Conservation (phyloP, 1,140 invertebrate genomes). For the Megathymus violae region DNA sequence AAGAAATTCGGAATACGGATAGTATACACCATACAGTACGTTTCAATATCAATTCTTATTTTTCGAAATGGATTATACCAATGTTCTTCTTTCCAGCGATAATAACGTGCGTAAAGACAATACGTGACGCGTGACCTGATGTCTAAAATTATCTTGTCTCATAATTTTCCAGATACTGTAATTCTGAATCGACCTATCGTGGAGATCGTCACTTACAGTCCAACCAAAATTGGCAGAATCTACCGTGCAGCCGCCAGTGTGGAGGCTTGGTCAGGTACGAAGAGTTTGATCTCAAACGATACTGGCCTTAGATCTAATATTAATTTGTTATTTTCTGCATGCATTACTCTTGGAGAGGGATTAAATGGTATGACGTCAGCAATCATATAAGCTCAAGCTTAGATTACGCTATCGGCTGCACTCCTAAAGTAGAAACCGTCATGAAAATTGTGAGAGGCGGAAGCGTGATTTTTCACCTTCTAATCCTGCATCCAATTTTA, state of each 20-base stretch:
- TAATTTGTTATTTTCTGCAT: slow-evolving; percentile 53
- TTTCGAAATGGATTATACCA: neutral
- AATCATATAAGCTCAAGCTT: too few relatives aligned
- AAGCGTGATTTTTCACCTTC: too few relatives aligned
- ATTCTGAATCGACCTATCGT: slow-evolving; percentile 26
- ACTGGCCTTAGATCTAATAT: slow-evolving; percentile 67
- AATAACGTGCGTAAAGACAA: neutral
- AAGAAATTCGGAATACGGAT: neutral
- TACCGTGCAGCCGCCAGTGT: slow-evolving; percentile 70
- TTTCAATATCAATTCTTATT: neutral
- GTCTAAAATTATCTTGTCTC: neutral
- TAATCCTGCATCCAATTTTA: too few relatives aligned
- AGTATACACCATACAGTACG: too few relatives aligned
- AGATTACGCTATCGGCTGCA: too few relatives aligned
- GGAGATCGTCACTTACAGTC: slow-evolving; percentile 55
- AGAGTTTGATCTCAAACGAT: slow-evolving; percentile 52
- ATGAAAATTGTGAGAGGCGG: too few relatives aligned
- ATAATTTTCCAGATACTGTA: slow-evolving; percentile 2
- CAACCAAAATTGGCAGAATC: slow-evolving; percentile 65
- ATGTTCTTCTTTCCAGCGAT: neutral
- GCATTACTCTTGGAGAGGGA: slow-evolving; percentile 54
- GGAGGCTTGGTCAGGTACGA: slow-evolving; percentile 79
- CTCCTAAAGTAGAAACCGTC: too few relatives aligned
- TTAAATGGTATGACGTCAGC: slow-evolving; percentile 56
- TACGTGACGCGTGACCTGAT: neutral